phyloP scores from a whole-genome alignment of 2,888 invertebrate species.

The Dilophus febrilis region DNA sequence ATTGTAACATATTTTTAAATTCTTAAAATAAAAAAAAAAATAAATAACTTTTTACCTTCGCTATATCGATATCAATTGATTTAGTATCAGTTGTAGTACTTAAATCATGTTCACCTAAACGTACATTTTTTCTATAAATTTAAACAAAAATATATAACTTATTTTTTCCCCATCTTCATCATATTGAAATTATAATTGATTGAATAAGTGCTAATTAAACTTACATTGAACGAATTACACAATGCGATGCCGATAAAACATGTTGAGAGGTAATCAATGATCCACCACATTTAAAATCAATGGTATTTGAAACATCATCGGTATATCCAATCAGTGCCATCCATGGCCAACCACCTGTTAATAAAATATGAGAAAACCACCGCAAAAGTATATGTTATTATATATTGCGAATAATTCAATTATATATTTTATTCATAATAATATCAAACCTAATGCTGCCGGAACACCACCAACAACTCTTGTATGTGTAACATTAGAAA shows the following conservation, averaged over 20 bases:
- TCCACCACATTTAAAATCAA: constrained; percentile 33
- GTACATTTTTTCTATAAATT: too few species aligned
- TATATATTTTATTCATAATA: too few species aligned
- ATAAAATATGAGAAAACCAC: too few species aligned
- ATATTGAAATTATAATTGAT: not conserved
- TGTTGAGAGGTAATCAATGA: constrained; percentile 47
- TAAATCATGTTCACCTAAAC: constrained; percentile 65
- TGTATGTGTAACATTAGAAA: constrained; percentile 26
- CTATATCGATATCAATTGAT: constrained; percentile 41
- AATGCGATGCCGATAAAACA: constrained; percentile 44
- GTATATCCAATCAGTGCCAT: constrained; percentile 55
- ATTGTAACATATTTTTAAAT: too few species aligned
- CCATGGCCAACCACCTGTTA: constrained; percentile 76
- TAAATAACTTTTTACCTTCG: constrained; percentile 15
- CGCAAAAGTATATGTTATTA: too few species aligned
- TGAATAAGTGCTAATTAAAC: constrained; percentile 7
- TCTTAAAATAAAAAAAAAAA: too few species aligned
- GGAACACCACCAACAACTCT: constrained; percentile 57
- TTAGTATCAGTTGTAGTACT: constrained; percentile 38
- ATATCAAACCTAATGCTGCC: constrained; percentile 42
- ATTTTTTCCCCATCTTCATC: too few species aligned
- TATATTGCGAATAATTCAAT: constrained; percentile 6
- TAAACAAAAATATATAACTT: too few species aligned
- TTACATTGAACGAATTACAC: constrained; percentile 21
- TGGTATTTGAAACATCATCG: constrained; percentile 23